Conservation (phyloP, 2,888 invertebrate species). For the Eristalinus sepulchralis region DNA sequence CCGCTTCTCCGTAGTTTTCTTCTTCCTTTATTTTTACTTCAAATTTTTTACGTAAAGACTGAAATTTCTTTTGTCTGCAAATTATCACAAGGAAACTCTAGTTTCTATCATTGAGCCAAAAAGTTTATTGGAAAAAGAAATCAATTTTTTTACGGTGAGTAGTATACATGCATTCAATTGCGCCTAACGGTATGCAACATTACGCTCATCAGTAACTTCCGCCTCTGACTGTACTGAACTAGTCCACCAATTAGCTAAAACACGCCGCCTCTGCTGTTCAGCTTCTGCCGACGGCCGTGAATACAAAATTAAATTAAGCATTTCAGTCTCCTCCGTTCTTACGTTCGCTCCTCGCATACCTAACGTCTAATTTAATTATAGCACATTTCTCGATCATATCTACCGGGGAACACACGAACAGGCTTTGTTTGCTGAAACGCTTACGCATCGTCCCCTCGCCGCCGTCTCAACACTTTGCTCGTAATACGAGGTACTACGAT, state of each 20-base stretch:
- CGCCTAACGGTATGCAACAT: not conserved
- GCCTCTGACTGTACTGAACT: conserved; percentile 37
- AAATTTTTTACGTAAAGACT: no score
- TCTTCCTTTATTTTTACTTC: no score
- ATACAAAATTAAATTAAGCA: conserved; percentile 40
- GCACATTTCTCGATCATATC: not conserved
- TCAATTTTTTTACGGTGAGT: not conserved
- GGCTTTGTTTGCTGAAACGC: conserved; percentile 25
- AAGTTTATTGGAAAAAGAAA: no score
- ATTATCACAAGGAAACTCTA: no score
- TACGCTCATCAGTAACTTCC: not conserved
- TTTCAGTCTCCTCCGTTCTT: conserved; percentile 13
- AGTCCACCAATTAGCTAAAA: conserved; percentile 12
- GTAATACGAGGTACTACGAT: not conserved
- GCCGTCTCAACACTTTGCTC: not conserved
- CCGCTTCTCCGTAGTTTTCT: no score
- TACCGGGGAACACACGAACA: conserved; percentile 1
- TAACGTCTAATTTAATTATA: conserved; percentile 33
- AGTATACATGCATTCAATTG: not conserved
- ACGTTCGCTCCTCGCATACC: conserved; percentile 11
- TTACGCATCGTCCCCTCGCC: not conserved
- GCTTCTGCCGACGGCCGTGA: conserved; percentile 22
- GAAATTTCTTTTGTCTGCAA: no score
- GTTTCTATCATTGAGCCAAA: no score
- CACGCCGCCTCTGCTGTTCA: conserved; percentile 22